These are phyloP conservation scores for Sparus aurata DNA, from an alignment of 2,797 vertebrate genomes.

Conservation along the genomic window DNA sequence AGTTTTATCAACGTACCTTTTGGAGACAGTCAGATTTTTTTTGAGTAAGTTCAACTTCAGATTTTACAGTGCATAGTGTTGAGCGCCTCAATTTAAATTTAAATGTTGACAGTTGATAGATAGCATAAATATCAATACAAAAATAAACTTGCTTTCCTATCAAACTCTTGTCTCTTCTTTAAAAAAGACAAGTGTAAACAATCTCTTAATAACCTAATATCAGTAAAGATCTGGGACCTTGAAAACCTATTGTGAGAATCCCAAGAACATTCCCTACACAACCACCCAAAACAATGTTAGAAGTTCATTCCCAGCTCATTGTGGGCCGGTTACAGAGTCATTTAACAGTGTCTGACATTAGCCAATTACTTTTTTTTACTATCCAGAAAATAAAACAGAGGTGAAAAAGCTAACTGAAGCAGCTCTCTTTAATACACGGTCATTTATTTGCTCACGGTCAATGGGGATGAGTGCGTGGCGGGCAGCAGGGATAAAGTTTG, in stretches of 20 bases:
- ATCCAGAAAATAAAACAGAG: conserved; percentile 8
- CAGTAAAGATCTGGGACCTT: background rate
- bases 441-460: conserved; percentile 53
- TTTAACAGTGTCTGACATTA: conserved; percentile 35
- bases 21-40: background rate
- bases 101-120: too few species aligned
- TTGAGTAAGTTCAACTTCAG: too few species aligned
- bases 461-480: conserved; percentile 7
- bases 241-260: background rate
- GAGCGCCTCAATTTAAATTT: background rate
- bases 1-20: too few species aligned
- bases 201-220: background rate
- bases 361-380: conserved; percentile 41
- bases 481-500: conserved; percentile 34
- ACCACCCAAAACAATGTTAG: conserved; percentile 1
- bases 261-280: conserved; percentile 12
- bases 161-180: background rate
- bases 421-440: conserved; percentile 30
- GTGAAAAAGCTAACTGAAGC: conserved; percentile 19
- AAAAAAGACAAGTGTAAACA: background rate
- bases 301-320: conserved; percentile 9
- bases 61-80: background rate
- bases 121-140: too few species aligned
- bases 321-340: conserved; percentile 15
- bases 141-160: background rate